Conservation (phyloP, 2,113 vertebrate genomes). For the Tachuris rubrigastra region DNA sequence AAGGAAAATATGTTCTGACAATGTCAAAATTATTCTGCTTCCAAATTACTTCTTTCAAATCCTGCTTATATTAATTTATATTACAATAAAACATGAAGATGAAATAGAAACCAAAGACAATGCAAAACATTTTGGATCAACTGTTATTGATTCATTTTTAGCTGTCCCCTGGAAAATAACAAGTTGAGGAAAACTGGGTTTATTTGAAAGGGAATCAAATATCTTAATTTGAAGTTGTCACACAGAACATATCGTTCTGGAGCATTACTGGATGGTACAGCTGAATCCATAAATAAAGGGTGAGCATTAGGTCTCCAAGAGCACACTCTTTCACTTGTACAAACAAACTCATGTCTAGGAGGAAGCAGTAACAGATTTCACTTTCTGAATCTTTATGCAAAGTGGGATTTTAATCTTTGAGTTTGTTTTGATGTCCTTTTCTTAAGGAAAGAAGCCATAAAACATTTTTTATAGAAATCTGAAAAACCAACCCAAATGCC, state of each 20-base stretch:
- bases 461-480: not conserved
- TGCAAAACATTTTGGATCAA: not conserved
- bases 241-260: not conserved
- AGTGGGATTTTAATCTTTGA: not conserved
- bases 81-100: not conserved
- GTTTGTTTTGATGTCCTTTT: not conserved
- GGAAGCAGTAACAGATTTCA: not conserved
- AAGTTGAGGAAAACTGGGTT: not conserved
- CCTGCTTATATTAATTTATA: not conserved
- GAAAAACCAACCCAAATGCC: not conserved
- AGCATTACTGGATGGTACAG: not conserved
- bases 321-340: not conserved
- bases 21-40: constrained; percentile 32
- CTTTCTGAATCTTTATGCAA: not conserved
- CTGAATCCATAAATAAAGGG: not conserved
- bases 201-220: not conserved
- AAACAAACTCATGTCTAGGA: not conserved
- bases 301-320: not conserved
- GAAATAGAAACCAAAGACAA: not conserved
- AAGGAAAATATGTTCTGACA: constrained; percentile 13
- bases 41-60: constrained; percentile 14
- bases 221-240: not conserved
- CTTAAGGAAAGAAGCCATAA: not conserved
- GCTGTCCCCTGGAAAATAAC: not conserved
- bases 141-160: not conserved